Conservation (phyloP, 1,140 invertebrate species). For the Zaprionus taronus region DNA sequence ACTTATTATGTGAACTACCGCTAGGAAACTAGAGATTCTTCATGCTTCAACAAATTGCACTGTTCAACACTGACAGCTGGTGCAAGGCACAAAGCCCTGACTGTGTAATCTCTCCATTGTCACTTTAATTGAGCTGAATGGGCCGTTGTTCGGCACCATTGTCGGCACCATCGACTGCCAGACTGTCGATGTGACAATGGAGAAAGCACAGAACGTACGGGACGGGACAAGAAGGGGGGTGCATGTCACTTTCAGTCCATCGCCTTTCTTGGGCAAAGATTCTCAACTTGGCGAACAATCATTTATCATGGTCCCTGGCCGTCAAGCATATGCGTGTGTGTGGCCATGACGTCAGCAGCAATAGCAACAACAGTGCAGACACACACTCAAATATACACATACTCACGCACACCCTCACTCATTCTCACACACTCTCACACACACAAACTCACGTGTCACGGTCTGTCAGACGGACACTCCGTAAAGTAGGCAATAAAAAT, state of each 20-base stretch:
- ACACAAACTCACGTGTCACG: slow-evolving; percentile 12
- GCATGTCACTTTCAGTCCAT: slow-evolving; percentile 27
- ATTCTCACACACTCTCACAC: neutral
- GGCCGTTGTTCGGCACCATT: slow-evolving; percentile 8
- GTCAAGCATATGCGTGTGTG: neutral
- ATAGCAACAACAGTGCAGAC: slow-evolving; percentile 43
- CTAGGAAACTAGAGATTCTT: neutral
- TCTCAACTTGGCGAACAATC: slow-evolving; percentile 71
- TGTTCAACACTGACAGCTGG: neutral
- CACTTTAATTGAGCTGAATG: slow-evolving; percentile 4
- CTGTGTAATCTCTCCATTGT: slow-evolving; percentile 1
- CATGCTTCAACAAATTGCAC: neutral
- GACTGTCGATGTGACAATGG: slow-evolving; percentile 7
- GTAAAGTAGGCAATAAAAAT: slow-evolving; percentile 65
- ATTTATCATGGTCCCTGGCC: slow-evolving; percentile 62
- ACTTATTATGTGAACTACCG: neutral
- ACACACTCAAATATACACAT: slow-evolving; percentile 21
- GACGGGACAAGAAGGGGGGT: neutral
- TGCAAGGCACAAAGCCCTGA: neutral
- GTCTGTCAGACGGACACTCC: slow-evolving; percentile 26
- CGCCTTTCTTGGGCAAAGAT: slow-evolving; percentile 49
- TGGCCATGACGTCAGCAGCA: slow-evolving; percentile 51
- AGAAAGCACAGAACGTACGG: neutral
- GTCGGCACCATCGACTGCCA: neutral
- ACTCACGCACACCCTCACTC: slow-evolving; percentile 18